Evolutionary conservation across 1,140 invertebrate genomes (phyloP), one percentile per base, ranked within the genome.

Genomic region (Formica selysi): DNA sequence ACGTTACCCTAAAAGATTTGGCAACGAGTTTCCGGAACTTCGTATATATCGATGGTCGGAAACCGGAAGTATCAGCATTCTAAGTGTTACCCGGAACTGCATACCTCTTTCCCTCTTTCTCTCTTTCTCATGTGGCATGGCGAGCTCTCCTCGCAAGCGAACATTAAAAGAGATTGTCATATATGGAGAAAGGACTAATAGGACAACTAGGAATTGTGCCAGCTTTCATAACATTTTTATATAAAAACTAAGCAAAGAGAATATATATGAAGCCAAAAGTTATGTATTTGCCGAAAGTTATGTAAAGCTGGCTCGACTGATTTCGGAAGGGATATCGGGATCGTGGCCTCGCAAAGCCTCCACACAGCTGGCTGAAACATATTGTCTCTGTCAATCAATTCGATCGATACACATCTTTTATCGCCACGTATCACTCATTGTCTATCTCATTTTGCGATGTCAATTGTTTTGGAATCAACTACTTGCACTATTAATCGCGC

Each of bases 11-110:
- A 32, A 54, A 10, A 6, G 32, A 19, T 16, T 2, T n/a, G 67
- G n/a, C 10, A 61, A 64, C 4, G 2, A 57, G 8, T 6, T 68
- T 79, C 64, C 76, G 85, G 87, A 90, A 88, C 76, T 91, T 90
- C 86, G 86, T 48, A 57, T 44, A 13, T n/a, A 6, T 26, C n/a
- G 44, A n/a, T 54, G 3, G n/a, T 51, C 38, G 85, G 87, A 85
- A 94, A 94, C 91, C 91, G 91, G 87, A 85, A 91, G 88, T 91
- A 91, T 92, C 93, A 88, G 89, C 92, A 93, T 95, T 93, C 94
- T 94, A 95, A 95, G 94, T 95, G 94, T 93, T 93, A 95, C 93
- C 93, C 94, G 91, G 94, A 93, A 91, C 95, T 95, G 94, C 95
- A 95, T 95, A 95, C 95, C 94, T 95, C 95, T 94, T 87, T 93